Evolutionary conservation across 2,113 vertebrate genomes (phyloP).

Genomic region (Hucho hucho): DNA sequence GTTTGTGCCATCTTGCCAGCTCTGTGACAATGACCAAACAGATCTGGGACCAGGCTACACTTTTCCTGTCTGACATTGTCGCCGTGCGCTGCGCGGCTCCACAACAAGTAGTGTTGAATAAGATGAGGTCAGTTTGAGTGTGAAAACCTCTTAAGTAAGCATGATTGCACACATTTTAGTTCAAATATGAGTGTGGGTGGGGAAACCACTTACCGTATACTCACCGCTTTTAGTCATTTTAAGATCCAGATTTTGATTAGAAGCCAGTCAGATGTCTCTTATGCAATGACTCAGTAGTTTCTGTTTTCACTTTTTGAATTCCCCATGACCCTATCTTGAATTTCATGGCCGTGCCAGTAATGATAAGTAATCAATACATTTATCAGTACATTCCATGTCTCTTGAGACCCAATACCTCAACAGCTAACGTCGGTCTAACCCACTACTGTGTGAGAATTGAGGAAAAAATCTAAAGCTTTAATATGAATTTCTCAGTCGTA

Average conservation of each 20-base stretch:
- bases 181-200: not conserved
- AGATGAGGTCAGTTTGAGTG: not conserved
- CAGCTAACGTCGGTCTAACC: not conserved
- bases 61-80: not conserved
- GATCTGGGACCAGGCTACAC: not conserved
- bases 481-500: conserved; percentile 12
- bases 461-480: not conserved
- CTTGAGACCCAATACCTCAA: not conserved
- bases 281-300: not conserved
- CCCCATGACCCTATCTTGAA: not conserved
- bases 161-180: not conserved
- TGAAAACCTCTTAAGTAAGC: not conserved
- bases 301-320: not conserved
- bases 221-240: not conserved
- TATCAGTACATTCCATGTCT: not conserved
- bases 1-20: too few relatives aligned
- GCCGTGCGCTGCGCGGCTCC: not conserved
- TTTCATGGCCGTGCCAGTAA: not conserved
- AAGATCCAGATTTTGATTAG: not conserved
- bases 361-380: not conserved
- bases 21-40: not conserved
- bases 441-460: not conserved
- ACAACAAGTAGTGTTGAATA: not conserved
- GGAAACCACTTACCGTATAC: not conserved
- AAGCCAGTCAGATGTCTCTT: not conserved